Conservation (phyloP, 2,797 vertebrate species). For the Pyrocephalus nanus region DNA sequence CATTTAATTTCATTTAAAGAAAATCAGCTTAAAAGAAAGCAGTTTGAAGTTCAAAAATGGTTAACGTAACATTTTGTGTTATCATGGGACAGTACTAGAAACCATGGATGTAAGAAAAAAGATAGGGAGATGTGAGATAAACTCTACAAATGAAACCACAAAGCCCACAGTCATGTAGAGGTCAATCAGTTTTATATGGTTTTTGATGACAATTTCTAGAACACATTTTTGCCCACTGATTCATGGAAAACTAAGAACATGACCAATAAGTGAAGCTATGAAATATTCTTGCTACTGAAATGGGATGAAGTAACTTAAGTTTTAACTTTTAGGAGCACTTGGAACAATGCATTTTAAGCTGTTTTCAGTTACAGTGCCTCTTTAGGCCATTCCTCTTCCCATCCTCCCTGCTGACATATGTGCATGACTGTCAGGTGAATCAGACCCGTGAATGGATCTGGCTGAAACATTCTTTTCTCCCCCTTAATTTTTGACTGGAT, state of each 20-base stretch:
- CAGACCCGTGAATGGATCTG: background rate
- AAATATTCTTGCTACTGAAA: background rate
- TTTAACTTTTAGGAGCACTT: background rate
- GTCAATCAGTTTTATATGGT: background rate
- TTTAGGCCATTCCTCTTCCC: background rate
- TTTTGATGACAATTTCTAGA: background rate
- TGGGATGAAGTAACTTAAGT: background rate
- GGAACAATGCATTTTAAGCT: background rate
- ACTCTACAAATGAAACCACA: background rate
- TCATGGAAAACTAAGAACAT: conserved; percentile 6
- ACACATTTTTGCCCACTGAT: conserved; percentile 14
- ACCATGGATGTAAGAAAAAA: background rate
- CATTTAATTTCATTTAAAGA: background rate
- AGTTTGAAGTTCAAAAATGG: background rate
- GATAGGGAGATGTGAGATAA: background rate
- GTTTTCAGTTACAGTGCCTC: background rate
- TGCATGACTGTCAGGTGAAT: background rate
- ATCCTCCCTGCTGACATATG: background rate
- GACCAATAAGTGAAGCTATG: background rate
- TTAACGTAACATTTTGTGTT: background rate
- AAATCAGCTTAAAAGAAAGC: background rate
- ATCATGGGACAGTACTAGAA: background rate
- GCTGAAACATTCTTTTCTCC: background rate
- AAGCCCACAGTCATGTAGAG: background rate
- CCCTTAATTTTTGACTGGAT: background rate